A percentile compares a stretch with the other conserved stretches of the same genome.
These are phyloP conservation scores for Magallana nippona DNA, from an alignment of 2,888 invertebrate species.

Conservation along the genomic window DNA sequence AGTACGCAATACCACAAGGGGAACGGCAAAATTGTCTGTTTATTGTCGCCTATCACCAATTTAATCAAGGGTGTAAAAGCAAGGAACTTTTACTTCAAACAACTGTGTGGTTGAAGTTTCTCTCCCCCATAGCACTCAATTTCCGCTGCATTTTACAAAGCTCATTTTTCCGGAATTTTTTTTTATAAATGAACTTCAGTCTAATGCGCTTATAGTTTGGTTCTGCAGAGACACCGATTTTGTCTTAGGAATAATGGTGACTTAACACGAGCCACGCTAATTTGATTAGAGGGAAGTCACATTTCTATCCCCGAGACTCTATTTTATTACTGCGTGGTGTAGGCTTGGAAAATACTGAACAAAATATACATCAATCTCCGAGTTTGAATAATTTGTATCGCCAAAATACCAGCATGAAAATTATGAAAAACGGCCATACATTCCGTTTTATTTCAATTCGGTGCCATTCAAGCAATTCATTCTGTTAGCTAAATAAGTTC, in stretches of 20 bases:
- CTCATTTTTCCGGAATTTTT: background rate
- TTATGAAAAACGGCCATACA: too few relatives aligned
- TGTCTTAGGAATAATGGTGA: background rate
- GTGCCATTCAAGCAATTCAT: too few relatives aligned
- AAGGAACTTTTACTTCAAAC: background rate
- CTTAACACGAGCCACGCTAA: background rate
- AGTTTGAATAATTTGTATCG: too few relatives aligned
- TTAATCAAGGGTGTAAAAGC: slow-evolving; percentile 6
- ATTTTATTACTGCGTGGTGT: background rate
- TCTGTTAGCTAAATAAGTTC: too few relatives aligned
- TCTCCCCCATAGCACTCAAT: background rate
- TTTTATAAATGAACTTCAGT: background rate
- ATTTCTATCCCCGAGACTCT: background rate
- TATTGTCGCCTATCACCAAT: background rate
- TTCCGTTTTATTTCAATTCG: too few relatives aligned
- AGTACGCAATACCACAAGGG: background rate
- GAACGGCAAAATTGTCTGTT: background rate
- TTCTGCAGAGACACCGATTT: background rate
- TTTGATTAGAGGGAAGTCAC: background rate
- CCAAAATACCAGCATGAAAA: too few relatives aligned
- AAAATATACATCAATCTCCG: background rate
- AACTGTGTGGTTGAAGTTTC: background rate
- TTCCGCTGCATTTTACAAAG: background rate
- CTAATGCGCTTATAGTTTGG: background rate
- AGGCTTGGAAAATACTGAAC: background rate